phyloP scores from a whole-genome alignment of 2,888 invertebrate genomes.

The Holacanthella duospinosa region DNA sequence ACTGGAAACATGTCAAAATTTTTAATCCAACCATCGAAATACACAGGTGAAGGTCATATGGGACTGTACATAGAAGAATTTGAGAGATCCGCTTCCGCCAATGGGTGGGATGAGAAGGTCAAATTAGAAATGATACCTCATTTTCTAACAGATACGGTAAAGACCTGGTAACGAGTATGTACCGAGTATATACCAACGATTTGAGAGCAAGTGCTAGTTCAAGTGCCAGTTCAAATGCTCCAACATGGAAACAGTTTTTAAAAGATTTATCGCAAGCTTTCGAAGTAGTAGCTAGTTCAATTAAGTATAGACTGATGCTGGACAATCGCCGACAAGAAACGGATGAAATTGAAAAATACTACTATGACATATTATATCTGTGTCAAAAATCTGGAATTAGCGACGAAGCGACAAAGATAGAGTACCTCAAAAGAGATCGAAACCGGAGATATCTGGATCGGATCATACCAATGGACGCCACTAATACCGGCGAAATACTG shows the following conservation, averaged over 20 bases:
- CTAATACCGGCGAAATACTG: no score
- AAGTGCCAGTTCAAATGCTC: not conserved
- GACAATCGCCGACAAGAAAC: not conserved
- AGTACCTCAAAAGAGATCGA: no score
- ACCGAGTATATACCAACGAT: not conserved
- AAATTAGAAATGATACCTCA: slow-evolving; percentile 8
- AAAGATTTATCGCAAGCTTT: not conserved
- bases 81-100: not conserved
- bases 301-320: not conserved
- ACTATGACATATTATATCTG: not conserved
- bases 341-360: slow-evolving; percentile 1
- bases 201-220: no score
- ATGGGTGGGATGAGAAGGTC: not conserved
- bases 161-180: not conserved
- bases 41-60: not conserved
- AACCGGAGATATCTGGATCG: no score
- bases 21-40: not conserved
- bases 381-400: not conserved
- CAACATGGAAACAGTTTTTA: not conserved
- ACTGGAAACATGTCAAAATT: not conserved
- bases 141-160: not conserved
- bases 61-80: not conserved
- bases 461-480: no score
- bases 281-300: not conserved
- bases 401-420: no score